phyloP scores from a whole-genome alignment of 2,113 vertebrate species.

The Lethenteron reissneri region DNA sequence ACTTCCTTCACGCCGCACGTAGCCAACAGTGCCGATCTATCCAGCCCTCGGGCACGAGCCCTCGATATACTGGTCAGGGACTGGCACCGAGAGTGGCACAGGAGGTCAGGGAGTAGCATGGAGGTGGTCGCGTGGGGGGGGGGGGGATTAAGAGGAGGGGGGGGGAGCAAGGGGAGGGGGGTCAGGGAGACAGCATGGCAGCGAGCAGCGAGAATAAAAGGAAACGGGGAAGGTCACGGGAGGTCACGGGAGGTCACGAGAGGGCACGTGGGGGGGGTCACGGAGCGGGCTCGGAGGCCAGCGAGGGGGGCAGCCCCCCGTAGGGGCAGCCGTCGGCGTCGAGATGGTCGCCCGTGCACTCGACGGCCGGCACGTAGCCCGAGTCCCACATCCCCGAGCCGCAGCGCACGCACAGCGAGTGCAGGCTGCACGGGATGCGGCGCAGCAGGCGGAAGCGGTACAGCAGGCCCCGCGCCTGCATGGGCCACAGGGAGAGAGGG shows the following conservation, averaged over 20 bases:
- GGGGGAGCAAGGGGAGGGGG: neutral
- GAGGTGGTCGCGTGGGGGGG: neutral
- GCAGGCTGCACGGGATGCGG: conserved; percentile 77
- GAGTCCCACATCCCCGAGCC: conserved; percentile 96
- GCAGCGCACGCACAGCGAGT: conserved; percentile 68
- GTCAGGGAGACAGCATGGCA: neutral
- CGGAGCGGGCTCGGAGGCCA: neutral
- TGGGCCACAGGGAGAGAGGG: conserved; percentile 10
- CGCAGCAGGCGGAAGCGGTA: conserved; percentile 81
- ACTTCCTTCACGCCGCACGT: too few relatives aligned
- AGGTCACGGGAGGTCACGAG: neutral
- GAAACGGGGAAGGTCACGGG: neutral
- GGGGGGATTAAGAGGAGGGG: neutral
- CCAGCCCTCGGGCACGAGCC: too few relatives aligned
- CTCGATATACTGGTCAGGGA: too few relatives aligned
- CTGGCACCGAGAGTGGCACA: too few relatives aligned
- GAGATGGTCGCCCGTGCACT: conserved; percentile 63
- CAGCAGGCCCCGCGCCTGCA: conserved; percentile 70
- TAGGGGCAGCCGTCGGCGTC: conserved; percentile 67
- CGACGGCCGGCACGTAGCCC: conserved; percentile 67
- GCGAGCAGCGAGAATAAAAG: neutral
- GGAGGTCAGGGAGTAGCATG: too few relatives aligned
- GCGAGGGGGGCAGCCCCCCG: conserved; percentile 25
- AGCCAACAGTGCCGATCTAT: too few relatives aligned
- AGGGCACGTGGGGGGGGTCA: neutral